A percentile compares a stretch with the other conserved stretches of the same genome.
Conservation (phyloP, 2,113 vertebrate species). For the Aviceda subcristata region DNA sequence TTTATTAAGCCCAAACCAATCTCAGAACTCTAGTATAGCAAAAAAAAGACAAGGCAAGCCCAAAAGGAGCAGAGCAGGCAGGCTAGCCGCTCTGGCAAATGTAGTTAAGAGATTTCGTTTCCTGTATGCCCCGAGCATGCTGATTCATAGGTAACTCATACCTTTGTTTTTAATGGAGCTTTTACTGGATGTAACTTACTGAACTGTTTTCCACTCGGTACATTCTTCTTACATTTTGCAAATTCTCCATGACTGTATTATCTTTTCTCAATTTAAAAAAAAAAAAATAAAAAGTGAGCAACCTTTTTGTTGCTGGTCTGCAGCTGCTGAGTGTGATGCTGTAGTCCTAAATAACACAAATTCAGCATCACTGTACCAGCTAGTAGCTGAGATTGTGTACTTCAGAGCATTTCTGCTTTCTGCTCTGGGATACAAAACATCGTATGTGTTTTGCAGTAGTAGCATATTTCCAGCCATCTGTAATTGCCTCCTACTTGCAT, state of each 20-base stretch:
- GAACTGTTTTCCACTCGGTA: not conserved
- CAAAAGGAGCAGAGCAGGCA: not conserved
- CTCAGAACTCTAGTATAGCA: not conserved
- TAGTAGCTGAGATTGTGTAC: not conserved
- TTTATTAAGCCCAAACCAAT: not conserved
- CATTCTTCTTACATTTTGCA: not conserved
- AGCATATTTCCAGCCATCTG: constrained; percentile 74
- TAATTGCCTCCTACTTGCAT: constrained; percentile 66
- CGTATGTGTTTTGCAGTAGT: constrained; percentile 67
- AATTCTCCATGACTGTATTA: not conserved
- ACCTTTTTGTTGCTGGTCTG: not conserved
- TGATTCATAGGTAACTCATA: not conserved
- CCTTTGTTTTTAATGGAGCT: not conserved
- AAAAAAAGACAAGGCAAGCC: not conserved
- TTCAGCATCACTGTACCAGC: not conserved
- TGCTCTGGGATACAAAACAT: constrained; percentile 52
- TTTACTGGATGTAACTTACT: not conserved
- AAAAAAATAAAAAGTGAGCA: not conserved
- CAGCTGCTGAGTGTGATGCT: not conserved
- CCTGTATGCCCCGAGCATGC: not conserved
- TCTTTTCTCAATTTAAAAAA: not conserved
- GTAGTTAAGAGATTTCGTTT: not conserved
- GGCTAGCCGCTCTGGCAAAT: not conserved
- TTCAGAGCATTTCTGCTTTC: constrained; percentile 40
- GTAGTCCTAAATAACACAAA: not conserved